Evolutionary conservation across 2,797 vertebrate species (phyloP).

Genomic region (Todus mexicanus): DNA sequence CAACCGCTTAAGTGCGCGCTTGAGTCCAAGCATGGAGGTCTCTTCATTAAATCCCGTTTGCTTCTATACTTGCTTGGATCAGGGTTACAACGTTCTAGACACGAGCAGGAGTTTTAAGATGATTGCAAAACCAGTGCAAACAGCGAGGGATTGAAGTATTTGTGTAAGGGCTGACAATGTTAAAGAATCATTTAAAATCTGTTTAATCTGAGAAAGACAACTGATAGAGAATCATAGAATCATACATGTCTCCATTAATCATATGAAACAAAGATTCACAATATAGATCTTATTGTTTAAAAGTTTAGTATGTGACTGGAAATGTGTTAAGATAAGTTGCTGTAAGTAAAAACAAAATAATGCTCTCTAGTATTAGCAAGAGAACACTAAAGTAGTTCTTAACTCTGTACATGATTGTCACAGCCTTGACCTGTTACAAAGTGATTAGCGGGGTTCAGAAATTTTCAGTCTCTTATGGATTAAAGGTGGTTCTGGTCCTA

Average conservation of each 20-base stretch:
- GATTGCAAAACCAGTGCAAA: not conserved
- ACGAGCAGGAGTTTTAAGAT: no score
- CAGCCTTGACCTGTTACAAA: not conserved
- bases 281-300: not conserved
- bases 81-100: not conserved
- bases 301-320: not conserved
- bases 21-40: not conserved
- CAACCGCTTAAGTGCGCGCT: not conserved
- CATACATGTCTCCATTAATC: no score
- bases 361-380: not conserved
- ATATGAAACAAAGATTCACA: not conserved
- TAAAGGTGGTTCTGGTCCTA: not conserved
- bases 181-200: not conserved
- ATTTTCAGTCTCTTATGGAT: not conserved
- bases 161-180: rapidly evolving
- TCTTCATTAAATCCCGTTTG: not conserved
- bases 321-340: not conserved
- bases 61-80: not conserved
- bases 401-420: not conserved
- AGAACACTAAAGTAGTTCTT: not conserved
- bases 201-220: not conserved
- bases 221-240: no score
- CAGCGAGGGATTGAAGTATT: not conserved
- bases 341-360: not conserved
- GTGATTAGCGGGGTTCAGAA: not conserved